These are phyloP conservation scores for Actinernus sp. DNA, from an alignment of 92 coral and sea anemone genomes.

Conservation along the genomic window DNA sequence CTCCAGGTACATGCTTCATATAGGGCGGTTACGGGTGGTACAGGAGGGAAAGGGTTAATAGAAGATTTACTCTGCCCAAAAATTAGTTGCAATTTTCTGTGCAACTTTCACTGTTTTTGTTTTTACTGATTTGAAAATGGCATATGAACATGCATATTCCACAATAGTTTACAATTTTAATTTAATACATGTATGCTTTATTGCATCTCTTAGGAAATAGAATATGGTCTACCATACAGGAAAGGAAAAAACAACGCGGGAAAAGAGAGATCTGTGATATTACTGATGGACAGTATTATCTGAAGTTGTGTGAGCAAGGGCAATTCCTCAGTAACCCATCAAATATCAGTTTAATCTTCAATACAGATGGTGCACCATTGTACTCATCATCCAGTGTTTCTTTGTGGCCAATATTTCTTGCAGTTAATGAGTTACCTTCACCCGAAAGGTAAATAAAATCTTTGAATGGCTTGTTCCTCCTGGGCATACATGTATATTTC, in stretches of 20 bases:
- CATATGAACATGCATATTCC: too few species aligned
- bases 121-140: too few species aligned
- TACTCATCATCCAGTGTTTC: conserved; percentile 31
- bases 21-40: too few species aligned
- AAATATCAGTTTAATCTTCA: conserved; percentile 39
- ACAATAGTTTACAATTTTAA: too few species aligned
- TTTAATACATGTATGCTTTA: too few species aligned
- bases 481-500: too few species aligned
- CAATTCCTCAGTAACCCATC: conserved; percentile 7
- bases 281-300: conserved; percentile 26
- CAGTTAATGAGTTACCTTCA: conserved; percentile 42
- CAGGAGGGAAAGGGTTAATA: too few species aligned
- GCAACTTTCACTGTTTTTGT: too few species aligned
- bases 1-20: too few species aligned
- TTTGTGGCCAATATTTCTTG: conserved; percentile 31
- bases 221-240: conserved; percentile 19
- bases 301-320: conserved; percentile 16
- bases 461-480: neutral
- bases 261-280: conserved; percentile 4
- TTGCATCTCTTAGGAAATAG: conserved; percentile 13
- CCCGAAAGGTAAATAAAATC: conserved; percentile 31
- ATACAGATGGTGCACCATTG: conserved; percentile 34
- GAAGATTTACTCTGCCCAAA: too few species aligned
- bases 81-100: too few species aligned
- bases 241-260: neutral